These are phyloP conservation scores for Diaperis boleti DNA, from an alignment of 2,888 invertebrate species.

Conservation along the genomic window DNA sequence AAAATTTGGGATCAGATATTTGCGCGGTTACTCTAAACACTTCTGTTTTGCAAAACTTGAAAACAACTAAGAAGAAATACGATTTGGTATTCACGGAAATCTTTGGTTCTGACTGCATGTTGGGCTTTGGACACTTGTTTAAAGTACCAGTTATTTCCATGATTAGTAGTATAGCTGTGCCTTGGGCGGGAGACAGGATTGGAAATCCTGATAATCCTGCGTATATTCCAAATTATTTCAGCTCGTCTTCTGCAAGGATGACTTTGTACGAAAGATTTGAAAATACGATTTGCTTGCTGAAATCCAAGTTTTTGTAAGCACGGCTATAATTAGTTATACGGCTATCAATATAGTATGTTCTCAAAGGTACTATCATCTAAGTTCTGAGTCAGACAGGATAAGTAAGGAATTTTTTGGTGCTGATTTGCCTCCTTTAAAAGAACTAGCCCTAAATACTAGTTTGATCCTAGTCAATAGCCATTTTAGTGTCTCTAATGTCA, in stretches of 20 bases:
- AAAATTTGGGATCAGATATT: slow-evolving; percentile 19
- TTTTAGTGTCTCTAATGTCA: slow-evolving; percentile 70
- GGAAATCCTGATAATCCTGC: slow-evolving; percentile 72
- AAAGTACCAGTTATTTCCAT: slow-evolving; percentile 70
- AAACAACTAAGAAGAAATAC: slow-evolving; percentile 65
- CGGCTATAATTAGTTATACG: not conserved
- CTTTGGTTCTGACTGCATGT: slow-evolving; percentile 72
- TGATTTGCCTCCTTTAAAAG: slow-evolving; percentile 65
- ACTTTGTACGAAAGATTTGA: slow-evolving; percentile 58
- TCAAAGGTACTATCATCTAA: slow-evolving; percentile 32
- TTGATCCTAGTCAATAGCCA: slow-evolving; percentile 71
- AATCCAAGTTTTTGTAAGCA: slow-evolving; percentile 29
- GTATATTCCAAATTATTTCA: slow-evolving; percentile 69
- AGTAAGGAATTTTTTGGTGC: slow-evolving; percentile 69
- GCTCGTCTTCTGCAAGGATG: slow-evolving; percentile 68
- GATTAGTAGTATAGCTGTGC: slow-evolving; percentile 70
- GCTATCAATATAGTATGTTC: too few relatives aligned
- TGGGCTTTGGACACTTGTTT: slow-evolving; percentile 70
- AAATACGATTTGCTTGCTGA: slow-evolving; percentile 9
- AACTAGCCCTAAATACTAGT: slow-evolving; percentile 68
- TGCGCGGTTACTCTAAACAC: slow-evolving; percentile 55
- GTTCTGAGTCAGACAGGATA: slow-evolving; percentile 60
- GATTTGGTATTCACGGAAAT: slow-evolving; percentile 72
- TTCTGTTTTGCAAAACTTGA: slow-evolving; percentile 47
- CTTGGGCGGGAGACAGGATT: slow-evolving; percentile 70